Conservation (phyloP, 2,113 vertebrate species). For the Lipophrys pholis region DNA sequence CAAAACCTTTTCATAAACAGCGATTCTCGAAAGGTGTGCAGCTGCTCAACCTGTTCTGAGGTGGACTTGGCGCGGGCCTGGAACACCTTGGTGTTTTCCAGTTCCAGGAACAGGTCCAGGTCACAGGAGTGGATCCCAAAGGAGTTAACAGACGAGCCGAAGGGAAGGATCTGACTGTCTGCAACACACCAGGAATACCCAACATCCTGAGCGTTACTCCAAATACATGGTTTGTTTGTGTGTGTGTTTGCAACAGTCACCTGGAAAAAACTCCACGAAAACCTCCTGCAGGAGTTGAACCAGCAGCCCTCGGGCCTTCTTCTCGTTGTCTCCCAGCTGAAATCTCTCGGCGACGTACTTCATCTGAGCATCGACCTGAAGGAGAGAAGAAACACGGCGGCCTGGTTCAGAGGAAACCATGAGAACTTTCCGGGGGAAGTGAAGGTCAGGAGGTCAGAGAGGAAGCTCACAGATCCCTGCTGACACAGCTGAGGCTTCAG, state of each 20-base stretch:
- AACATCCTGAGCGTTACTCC: too few relatives aligned
- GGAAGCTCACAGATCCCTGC: conserved; percentile 78
- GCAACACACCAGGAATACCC: conserved; percentile 22
- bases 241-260: conserved; percentile 67
- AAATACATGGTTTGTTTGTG: too few relatives aligned
- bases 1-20: too few relatives aligned
- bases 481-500: conserved; percentile 83
- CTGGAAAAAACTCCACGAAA: conserved; percentile 92
- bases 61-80: conserved; percentile 76
- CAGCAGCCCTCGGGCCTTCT: conserved; percentile 84
- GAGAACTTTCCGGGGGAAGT: too few relatives aligned
- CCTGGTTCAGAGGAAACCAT: too few relatives aligned
- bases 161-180: conserved; percentile 89
- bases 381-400: not conserved
- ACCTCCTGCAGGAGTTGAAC: conserved; percentile 91
- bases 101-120: conserved; percentile 91
- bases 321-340: conserved; percentile 87
- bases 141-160: conserved; percentile 92
- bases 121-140: conserved; percentile 92
- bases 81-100: conserved; percentile 87
- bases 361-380: conserved; percentile 89
- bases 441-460: too few relatives aligned
- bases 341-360: conserved; percentile 82
- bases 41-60: conserved; percentile 70
- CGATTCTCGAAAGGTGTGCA: too few relatives aligned